These are phyloP conservation scores for Ctenoplectra terminalis DNA, from an alignment of 1,140 invertebrate genomes.

Conservation along the genomic window DNA sequence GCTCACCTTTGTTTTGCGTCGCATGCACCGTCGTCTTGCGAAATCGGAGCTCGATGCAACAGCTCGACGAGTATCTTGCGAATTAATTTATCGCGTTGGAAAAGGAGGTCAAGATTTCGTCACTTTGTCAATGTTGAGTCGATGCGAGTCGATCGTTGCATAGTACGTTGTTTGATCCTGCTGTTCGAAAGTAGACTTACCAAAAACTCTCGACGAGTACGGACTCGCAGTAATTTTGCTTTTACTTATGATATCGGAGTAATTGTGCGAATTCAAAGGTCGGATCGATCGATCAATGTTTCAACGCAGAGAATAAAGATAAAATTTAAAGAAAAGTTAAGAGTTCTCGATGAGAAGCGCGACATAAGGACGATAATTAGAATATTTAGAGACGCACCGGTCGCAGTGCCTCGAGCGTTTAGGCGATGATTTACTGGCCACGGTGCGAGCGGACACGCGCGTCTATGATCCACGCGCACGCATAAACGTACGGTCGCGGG, in stretches of 20 bases:
- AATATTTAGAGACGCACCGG: slow-evolving; percentile 56
- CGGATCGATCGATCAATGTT: neutral
- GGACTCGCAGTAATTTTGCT: no score
- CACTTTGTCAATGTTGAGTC: neutral
- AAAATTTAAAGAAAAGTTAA: no score
- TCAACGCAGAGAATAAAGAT: no score
- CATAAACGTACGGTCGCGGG: slow-evolving; percentile 34
- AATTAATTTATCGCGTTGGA: neutral
- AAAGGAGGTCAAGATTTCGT: neutral
- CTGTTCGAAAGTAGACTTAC: no score
- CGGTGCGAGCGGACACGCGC: neutral
- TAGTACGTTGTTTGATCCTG: no score
- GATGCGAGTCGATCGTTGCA: no score
- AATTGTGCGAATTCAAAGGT: neutral
- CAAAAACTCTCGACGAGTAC: no score
- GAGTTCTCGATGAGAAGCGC: slow-evolving; percentile 11
- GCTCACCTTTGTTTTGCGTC: neutral
- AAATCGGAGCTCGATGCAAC: neutral
- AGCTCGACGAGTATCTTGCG: neutral
- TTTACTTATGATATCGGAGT: neutral
- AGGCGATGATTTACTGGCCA: slow-evolving; percentile 66
- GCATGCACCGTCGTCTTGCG: neutral
- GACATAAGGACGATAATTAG: slow-evolving; percentile 57
- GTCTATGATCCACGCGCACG: neutral
- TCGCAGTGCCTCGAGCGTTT: slow-evolving; percentile 55